Percentiles rank a stretch among this genome's conserved stretches.
These are phyloP conservation scores for Eumerus sabulonum DNA, from an alignment of 2,888 invertebrate genomes.

Conservation along the genomic window DNA sequence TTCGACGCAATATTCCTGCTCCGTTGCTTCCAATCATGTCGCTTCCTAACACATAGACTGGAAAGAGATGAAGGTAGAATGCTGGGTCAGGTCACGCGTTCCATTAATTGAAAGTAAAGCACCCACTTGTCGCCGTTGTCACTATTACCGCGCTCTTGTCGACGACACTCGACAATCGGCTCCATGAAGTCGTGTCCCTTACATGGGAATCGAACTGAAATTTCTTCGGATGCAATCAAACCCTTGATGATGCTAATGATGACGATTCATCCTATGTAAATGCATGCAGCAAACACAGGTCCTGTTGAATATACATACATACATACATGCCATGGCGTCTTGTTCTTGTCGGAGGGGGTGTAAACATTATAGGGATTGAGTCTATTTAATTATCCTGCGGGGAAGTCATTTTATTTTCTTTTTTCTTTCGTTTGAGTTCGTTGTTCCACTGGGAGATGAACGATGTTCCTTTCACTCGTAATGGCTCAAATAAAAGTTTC, in stretches of 20 bases:
- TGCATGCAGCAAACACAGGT: too few relatives aligned
- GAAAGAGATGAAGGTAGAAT: too few relatives aligned
- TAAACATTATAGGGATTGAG: conserved; percentile 4
- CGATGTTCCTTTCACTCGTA: conserved; percentile 37
- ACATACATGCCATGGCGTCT: too few relatives aligned
- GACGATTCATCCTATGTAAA: too few relatives aligned
- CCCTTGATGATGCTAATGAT: too few relatives aligned
- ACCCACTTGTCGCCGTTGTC: conserved; percentile 20
- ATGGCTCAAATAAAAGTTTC: conserved; percentile 62
- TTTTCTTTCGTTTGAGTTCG: neutral
- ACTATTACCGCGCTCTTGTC: conserved; percentile 1
- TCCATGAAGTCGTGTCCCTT: conserved; percentile 49
- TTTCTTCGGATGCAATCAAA: neutral
- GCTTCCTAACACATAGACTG: too few relatives aligned
- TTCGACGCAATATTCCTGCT: too few relatives aligned
- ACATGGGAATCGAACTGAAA: conserved; percentile 7
- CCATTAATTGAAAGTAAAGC: conserved; percentile 61
- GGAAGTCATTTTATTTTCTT: conserved; percentile 4
- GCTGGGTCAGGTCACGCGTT: conserved; percentile 47
- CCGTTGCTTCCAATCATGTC: too few relatives aligned
- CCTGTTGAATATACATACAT: neutral
- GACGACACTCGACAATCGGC: conserved; percentile 62
- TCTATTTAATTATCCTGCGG: conserved; percentile 59
- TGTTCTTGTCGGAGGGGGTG: too few relatives aligned
- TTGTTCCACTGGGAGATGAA: conserved; percentile 6